Conservation (phyloP, 2,888 invertebrate genomes). For the Drosophila limbata region DNA sequence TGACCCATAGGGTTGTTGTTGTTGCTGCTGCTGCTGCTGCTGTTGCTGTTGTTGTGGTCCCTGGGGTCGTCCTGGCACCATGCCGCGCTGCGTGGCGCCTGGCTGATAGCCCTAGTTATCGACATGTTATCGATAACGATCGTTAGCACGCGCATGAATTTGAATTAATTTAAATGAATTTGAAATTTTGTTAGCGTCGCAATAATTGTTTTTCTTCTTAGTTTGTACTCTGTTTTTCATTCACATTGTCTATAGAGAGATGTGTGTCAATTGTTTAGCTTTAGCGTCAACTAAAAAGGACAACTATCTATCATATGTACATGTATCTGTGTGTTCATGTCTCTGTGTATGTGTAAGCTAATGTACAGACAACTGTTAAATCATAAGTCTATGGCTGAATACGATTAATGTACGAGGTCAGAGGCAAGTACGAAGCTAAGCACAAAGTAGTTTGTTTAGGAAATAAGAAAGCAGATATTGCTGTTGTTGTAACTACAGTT, state of each 20-base stretch:
- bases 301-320: conserved; percentile 36
- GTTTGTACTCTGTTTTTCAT: conserved; percentile 76
- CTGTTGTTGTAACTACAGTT: conserved; percentile 31
- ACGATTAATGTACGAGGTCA: conserved; percentile 39
- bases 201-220: conserved; percentile 44
- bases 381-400: conserved; percentile 62
- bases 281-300: conserved; percentile 66
- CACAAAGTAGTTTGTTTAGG: conserved; percentile 46
- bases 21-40: conserved; percentile 42
- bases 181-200: conserved; percentile 78
- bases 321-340: conserved; percentile 27
- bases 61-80: conserved; percentile 80
- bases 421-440: conserved; percentile 73
- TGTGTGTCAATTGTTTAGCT: conserved; percentile 42
- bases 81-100: conserved; percentile 75
- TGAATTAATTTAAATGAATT: conserved; percentile 78
- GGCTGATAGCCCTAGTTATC: conserved; percentile 81
- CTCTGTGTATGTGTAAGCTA: conserved; percentile 47
- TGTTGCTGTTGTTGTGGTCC: conserved; percentile 86
- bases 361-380: conserved; percentile 59
- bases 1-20: conserved; percentile 84
- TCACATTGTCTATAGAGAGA: conserved; percentile 74
- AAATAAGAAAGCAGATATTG: conserved; percentile 66
- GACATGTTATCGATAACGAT: conserved; percentile 40
- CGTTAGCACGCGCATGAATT: conserved; percentile 69